Conservation (phyloP, 2,888 invertebrate species). For the Ophion slaviceki region DNA sequence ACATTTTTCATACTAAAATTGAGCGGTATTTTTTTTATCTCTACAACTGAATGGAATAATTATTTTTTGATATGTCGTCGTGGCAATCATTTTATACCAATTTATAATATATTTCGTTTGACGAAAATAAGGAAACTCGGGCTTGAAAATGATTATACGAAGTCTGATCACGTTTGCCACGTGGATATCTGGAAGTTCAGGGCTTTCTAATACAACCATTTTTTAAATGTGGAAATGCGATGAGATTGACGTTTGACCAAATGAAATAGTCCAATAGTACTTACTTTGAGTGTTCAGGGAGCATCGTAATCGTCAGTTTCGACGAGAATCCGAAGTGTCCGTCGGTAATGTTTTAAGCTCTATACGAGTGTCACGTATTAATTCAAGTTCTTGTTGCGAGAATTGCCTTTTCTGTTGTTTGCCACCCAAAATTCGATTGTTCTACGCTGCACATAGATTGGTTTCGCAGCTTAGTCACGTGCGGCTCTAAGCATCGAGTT, state of each 20-base stretch:
- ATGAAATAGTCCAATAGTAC: background rate
- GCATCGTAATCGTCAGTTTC: constrained; percentile 30
- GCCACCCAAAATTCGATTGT: constrained; percentile 19
- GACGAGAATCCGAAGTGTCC: constrained; percentile 41
- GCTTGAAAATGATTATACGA: background rate
- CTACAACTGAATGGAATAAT: too few species aligned
- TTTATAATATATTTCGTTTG: background rate
- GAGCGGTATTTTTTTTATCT: too few species aligned
- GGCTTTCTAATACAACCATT: constrained; percentile 3
- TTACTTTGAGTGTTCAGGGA: background rate
- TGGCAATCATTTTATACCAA: background rate
- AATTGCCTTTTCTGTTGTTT: background rate
- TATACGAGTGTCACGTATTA: constrained; percentile 12
- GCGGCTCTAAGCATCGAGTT: background rate
- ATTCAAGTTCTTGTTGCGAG: background rate
- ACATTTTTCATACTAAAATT: too few species aligned
- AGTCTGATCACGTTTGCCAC: constrained; percentile 19
- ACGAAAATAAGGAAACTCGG: background rate
- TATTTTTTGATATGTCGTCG: too few species aligned
- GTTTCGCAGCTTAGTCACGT: background rate
- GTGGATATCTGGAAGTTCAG: constrained; percentile 4
- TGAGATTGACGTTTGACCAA: background rate
- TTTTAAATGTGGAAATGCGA: background rate
- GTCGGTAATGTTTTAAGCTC: constrained; percentile 33
- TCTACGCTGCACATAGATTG: background rate